phyloP scores from a whole-genome alignment of 2,888 invertebrate genomes.

The Calliopum simillimum region DNA sequence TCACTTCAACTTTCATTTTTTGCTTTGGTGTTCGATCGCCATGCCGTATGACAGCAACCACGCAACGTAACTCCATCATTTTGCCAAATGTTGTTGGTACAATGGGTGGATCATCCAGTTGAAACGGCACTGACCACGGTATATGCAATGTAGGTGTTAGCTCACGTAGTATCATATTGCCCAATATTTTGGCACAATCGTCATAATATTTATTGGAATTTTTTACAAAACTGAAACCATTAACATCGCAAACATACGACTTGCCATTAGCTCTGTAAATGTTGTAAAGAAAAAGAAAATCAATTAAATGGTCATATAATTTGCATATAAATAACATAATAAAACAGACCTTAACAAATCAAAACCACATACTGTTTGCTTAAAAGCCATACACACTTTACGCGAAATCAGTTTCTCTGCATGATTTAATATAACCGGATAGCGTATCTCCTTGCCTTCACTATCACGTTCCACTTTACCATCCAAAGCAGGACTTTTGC shows the following conservation, averaged over 20 bases:
- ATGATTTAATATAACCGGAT: slow-evolving; percentile 97
- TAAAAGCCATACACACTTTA: slow-evolving; percentile 95
- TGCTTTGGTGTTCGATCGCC: slow-evolving; percentile 99
- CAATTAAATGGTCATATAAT: background rate
- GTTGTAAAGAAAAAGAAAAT: background rate
- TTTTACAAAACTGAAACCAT: slow-evolving; percentile 99
- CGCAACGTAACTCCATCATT: slow-evolving; percentile 93
- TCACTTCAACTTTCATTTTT: slow-evolving; percentile 99
- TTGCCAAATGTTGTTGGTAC: slow-evolving; percentile 99
- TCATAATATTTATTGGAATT: slow-evolving; percentile 99
- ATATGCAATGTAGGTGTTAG: slow-evolving; percentile 95
- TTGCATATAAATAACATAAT: background rate
- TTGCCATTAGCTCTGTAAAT: slow-evolving; percentile 91
- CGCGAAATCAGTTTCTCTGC: slow-evolving; percentile 97
- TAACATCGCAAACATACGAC: slow-evolving; percentile 99
- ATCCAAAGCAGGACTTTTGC: slow-evolving; percentile 98
- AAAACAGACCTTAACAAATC: slow-evolving; percentile 83
- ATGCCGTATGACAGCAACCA: slow-evolving; percentile 96
- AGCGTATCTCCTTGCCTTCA: slow-evolving; percentile 97
- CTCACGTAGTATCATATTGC: slow-evolving; percentile 96
- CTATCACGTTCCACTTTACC: slow-evolving; percentile 98
- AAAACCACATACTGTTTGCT: slow-evolving; percentile 99
- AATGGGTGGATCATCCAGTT: slow-evolving; percentile 97
- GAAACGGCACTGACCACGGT: slow-evolving; percentile 97
- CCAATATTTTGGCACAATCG: slow-evolving; percentile 98